Evolutionary conservation across 1,140 invertebrate species (phyloP), one percentile per base, ranked within the genome.

Genomic region (Calliphora vicina): DNA sequence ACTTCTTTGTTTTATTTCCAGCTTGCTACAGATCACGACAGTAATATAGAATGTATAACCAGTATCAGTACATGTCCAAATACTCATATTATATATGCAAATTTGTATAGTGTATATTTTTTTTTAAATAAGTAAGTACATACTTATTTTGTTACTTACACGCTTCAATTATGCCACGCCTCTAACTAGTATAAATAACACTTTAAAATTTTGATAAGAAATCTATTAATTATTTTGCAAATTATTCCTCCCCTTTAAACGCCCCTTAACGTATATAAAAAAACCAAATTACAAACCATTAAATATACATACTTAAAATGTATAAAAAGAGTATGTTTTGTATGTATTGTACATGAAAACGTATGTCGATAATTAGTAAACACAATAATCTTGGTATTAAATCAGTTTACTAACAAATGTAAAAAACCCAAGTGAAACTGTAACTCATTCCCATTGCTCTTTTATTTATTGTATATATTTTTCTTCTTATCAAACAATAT

Each of bases 271-370:
- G 61, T 6, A 67, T 78, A 23, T 43, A 43, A 12, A 23, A 15
- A 13, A 78, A 78, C 74, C 35, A 78, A 43, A 78, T 78, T 78
- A 78, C 74, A 78, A 78, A 78, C 74, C 74, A 78, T 78, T 78
- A 78, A 78, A 78, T 78, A n/a, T 23, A 45, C 35, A n/a, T 23
- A 45, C 35, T 78, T 78, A 78, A 78, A 43, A 78, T 3, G 25
- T 15, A 73, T 2, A 3, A 17, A 73, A 27, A 73, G 12, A 42
- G 12, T 15, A 35, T 26, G 27, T 20, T 74, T 35, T 35, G 9
- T 74, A 29, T 74, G 17, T 43, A 23, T 6, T 13, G 29, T 35
- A 35, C 25, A 20, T 8, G 29, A 42, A 20, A 42, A 78, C 74
- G 74, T 78, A 78, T 78, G 74, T 43, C 42, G 74, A 78, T 78